Evolutionary conservation across 2,888 invertebrate species (phyloP), one percentile per base, ranked within the genome.

Genomic region (Ichneumoninae sp.): DNA sequence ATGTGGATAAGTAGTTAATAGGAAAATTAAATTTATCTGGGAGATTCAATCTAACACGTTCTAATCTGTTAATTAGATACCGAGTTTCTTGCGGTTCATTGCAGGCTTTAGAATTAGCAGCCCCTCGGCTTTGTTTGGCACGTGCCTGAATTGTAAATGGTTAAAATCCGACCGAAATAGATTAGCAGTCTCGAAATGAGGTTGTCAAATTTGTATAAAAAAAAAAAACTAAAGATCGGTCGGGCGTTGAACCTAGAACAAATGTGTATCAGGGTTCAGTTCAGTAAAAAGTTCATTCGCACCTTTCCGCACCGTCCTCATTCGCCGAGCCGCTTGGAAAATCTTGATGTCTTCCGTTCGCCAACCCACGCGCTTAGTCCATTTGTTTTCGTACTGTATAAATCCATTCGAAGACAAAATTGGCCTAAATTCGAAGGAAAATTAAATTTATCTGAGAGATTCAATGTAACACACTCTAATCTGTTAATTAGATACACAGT

Each of bases 341-440:
- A 19, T 70, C 47, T 36, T 70, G 33, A 70, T 70, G 33, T 30
- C 36, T 40, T 40, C 52, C 71, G 19, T 36, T 54, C 19, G 10
- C 16, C 16, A 19, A 50, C 44, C 22, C 2, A 19, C 4, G 16
- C 8, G 8, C 22, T 40, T 1, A 54, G 22, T 44, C 71, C 71
- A 72, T 72, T 72, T 60, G 44, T 72, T 72, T 72, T 40, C 36
- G 57, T 4, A 4, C 22, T 19, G 44, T 26, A 60, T 26, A 60
- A 72, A 44, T 57, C 44, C 60, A 26, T 72, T 60, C 72, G 44
- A 44, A 40, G 40, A 71, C 60, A 60, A 22, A 22, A 22, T 22
- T 22, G 22, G 22, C 1, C 22, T 1, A 22, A 22, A 22, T 22
- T 22, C 22, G 22, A 22, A n/a, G 30, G 16, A 62, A 62, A 33